phyloP scores from a whole-genome alignment of 2,888 invertebrate genomes.

The Sisyra nigra region DNA sequence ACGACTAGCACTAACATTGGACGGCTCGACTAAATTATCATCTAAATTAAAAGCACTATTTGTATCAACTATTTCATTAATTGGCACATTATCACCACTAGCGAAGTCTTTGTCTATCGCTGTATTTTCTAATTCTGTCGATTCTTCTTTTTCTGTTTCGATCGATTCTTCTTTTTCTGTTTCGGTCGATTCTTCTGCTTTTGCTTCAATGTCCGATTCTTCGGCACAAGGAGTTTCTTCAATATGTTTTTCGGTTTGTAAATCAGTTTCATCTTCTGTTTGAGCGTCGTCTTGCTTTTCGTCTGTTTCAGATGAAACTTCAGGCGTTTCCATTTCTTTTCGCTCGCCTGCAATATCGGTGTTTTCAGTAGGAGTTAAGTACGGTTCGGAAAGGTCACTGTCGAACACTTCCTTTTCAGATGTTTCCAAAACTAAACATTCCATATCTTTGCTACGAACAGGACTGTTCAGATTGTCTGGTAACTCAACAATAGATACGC shows the following conservation, averaged over 20 bases:
- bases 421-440: constrained; percentile 21
- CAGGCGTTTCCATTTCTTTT: constrained; percentile 18
- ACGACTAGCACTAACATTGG: constrained; percentile 26
- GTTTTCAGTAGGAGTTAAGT: constrained; percentile 49
- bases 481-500: constrained; percentile 1
- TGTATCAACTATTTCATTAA: constrained; percentile 16
- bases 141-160: neutral
- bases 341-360: constrained; percentile 23
- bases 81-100: constrained; percentile 21
- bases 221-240: constrained; percentile 9
- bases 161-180: constrained; percentile 9
- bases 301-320: constrained; percentile 7
- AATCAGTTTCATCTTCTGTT: constrained; percentile 1
- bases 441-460: constrained; percentile 31
- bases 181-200: neutral
- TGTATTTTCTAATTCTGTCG: neutral
- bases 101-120: neutral
- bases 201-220: neutral
- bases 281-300: constrained; percentile 1
- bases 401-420: constrained; percentile 42
- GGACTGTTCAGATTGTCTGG: constrained; percentile 7
- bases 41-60: constrained; percentile 32
- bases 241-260: constrained; percentile 8
- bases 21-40: constrained; percentile 26
- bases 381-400: constrained; percentile 51